These are phyloP conservation scores for Threskiornis aethiopicus DNA, from an alignment of 2,797 vertebrate genomes.

Conservation along the genomic window DNA sequence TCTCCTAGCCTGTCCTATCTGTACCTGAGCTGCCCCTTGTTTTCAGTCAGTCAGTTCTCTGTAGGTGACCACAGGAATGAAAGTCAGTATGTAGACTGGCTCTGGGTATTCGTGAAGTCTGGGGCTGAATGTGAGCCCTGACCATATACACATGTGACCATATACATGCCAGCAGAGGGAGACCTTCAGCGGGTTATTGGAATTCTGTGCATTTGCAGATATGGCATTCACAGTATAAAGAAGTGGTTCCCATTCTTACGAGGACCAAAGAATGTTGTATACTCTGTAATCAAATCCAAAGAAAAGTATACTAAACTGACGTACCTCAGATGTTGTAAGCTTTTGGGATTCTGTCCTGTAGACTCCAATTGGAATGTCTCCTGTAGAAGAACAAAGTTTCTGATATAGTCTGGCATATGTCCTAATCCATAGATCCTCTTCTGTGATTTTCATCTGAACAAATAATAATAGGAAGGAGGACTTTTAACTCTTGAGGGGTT, in stretches of 20 bases:
- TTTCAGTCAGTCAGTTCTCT: neutral
- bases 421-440: constrained; percentile 85
- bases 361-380: constrained; percentile 87
- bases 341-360: constrained; percentile 84
- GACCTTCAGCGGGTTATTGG: neutral
- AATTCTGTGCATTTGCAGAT: neutral
- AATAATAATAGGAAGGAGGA: neutral
- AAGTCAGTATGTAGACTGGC: neutral
- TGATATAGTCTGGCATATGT: constrained; percentile 87
- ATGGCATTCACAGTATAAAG: neutral
- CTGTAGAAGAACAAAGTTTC: constrained; percentile 82
- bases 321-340: constrained; percentile 79
- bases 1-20: neutral
- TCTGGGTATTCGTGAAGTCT: neutral
- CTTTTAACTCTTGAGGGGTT: neutral
- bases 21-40: neutral
- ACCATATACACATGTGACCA: neutral
- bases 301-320: neutral
- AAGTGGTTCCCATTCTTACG: neutral
- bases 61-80: neutral
- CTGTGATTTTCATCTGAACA: constrained; percentile 83
- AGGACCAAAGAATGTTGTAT: neutral
- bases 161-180: neutral
- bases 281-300: neutral
- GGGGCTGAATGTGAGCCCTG: neutral